A percentile compares a stretch with the other conserved stretches of the same genome.
These are phyloP conservation scores for Serrognathus titanus DNA, from an alignment of 2,888 invertebrate species.

Conservation along the genomic window DNA sequence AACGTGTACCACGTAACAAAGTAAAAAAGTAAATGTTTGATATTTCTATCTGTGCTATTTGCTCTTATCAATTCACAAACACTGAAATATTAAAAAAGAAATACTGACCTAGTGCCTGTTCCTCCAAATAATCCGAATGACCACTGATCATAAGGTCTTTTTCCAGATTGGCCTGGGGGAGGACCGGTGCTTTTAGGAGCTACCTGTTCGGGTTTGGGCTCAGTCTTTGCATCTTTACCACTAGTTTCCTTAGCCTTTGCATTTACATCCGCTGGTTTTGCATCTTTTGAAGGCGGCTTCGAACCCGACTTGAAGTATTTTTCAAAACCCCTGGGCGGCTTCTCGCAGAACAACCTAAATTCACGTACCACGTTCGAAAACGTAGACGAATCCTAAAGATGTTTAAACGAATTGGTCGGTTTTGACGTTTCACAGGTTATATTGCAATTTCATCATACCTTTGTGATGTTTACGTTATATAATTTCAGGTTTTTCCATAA, in stretches of 20 bases:
- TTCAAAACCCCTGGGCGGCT: slow-evolving; percentile 90
- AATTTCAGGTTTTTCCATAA: slow-evolving; percentile 41
- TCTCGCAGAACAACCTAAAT: slow-evolving; percentile 66
- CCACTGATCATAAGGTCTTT: slow-evolving; percentile 51
- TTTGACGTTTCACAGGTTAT: not conserved
- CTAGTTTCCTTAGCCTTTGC: slow-evolving; percentile 29
- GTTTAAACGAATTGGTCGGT: not conserved
- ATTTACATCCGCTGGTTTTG: slow-evolving; percentile 48
- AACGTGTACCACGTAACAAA: too few species aligned
- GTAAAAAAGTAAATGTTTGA: too few species aligned
- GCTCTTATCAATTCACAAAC: not conserved
- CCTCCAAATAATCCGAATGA: slow-evolving; percentile 54
- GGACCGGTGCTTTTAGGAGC: slow-evolving; percentile 18
- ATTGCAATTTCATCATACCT: slow-evolving; percentile 33
- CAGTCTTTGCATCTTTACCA: slow-evolving; percentile 36
- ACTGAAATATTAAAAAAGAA: not conserved
- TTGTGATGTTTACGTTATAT: slow-evolving; percentile 36
- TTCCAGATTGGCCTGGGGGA: slow-evolving; percentile 28
- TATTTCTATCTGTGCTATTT: too few species aligned
- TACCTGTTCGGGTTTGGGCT: slow-evolving; percentile 45
- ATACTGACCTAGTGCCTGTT: slow-evolving; percentile 44
- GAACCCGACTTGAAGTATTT: slow-evolving; percentile 75
- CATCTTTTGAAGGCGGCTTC: slow-evolving; percentile 35
- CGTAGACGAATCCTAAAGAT: slow-evolving; percentile 51
- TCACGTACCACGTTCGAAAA: slow-evolving; percentile 61